Conservation (phyloP, 2,113 vertebrate genomes). For the Sylvia atricapilla region DNA sequence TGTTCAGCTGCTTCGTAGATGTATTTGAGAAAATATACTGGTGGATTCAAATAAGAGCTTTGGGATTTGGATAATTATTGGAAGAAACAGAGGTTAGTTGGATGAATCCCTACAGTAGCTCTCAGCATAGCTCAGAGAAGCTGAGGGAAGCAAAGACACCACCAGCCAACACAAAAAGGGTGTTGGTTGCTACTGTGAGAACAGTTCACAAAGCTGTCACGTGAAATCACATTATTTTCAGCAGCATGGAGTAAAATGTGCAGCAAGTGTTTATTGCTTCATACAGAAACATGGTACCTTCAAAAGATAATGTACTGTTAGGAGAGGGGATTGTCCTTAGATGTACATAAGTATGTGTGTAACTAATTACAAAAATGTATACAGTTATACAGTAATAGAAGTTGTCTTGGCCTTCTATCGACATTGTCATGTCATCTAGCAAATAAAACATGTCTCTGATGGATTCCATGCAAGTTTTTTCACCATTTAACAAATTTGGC, state of each 20-base stretch:
- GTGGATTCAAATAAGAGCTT: neutral
- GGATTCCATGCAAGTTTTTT: neutral
- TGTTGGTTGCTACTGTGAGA: neutral
- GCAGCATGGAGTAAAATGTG: neutral
- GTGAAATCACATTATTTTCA: neutral
- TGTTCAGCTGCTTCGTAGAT: neutral
- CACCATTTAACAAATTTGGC: neutral
- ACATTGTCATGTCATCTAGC: neutral
- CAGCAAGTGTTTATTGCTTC: neutral
- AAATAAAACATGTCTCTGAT: neutral
- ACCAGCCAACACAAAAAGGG: neutral
- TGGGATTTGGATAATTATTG: neutral
- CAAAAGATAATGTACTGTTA: neutral
- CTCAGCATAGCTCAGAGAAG: neutral
- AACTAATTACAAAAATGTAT: neutral
- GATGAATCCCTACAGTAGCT: neutral
- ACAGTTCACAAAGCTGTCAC: neutral
- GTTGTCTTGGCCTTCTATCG: neutral
- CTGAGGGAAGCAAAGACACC: neutral
- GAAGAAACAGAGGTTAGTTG: neutral
- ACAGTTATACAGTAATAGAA: neutral
- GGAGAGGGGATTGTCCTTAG: neutral
- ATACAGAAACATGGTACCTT: neutral
- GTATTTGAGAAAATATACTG: neutral
- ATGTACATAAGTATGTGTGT: neutral